phyloP scores from a whole-genome alignment of 2,888 invertebrate genomes.

The Meliscaeva auricollis region DNA sequence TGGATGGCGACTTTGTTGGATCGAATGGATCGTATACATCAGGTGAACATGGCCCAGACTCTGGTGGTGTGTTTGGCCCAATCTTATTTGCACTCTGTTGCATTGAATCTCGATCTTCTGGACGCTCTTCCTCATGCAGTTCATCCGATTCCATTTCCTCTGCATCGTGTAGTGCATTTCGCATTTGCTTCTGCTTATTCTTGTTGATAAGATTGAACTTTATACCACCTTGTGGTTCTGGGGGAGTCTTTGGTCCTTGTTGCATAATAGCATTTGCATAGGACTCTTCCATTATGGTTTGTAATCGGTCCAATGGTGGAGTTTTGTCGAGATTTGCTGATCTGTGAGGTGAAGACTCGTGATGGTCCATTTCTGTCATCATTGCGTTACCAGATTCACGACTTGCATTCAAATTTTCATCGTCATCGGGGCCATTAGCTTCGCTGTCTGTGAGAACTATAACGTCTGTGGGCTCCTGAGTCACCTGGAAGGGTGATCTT shows the following conservation, averaged over 20 bases:
- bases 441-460: conserved; percentile 94
- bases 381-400: conserved; percentile 77
- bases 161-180: conserved; percentile 87
- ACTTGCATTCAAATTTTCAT: conserved; percentile 78
- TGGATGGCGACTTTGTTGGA: conserved; percentile 90
- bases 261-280: conserved; percentile 83
- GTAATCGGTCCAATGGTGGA: conserved; percentile 79
- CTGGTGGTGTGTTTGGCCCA: conserved; percentile 90
- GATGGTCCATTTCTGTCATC: conserved; percentile 66
- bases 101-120: conserved; percentile 64
- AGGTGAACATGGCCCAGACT: conserved; percentile 89
- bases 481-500: conserved; percentile 93
- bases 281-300: conserved; percentile 82
- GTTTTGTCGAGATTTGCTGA: conserved; percentile 78
- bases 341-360: conserved; percentile 77
- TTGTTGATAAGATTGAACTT: conserved; percentile 87
- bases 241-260: conserved; percentile 90
- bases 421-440: conserved; percentile 84
- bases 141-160: conserved; percentile 61
- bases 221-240: conserved; percentile 86
- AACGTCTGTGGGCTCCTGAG: conserved; percentile 91
- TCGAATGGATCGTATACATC: conserved; percentile 96
- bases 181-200: conserved; percentile 85
- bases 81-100: conserved; percentile 84
- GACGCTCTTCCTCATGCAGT: conserved; percentile 43